Evolutionary conservation across 2,888 invertebrate genomes (phyloP).

Genomic region (Eupithecia subumbrata): DNA sequence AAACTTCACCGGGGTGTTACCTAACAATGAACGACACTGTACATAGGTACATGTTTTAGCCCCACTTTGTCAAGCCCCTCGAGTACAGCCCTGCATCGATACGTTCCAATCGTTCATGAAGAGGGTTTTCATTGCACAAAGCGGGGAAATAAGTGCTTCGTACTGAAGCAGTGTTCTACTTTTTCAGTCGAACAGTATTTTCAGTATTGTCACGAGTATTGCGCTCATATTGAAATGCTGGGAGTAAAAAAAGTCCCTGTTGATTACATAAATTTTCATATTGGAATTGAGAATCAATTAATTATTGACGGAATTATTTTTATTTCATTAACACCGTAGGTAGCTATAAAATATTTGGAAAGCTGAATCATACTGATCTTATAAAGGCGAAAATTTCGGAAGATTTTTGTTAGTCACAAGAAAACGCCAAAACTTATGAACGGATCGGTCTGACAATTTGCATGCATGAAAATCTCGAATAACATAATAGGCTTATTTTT

Average conservation of each 20-base stretch:
- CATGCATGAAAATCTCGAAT: neutral
- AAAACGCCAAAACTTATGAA: neutral
- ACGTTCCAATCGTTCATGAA: conserved; percentile 20
- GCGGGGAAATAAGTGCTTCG: conserved; percentile 22
- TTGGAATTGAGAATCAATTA: neutral
- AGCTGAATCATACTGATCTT: neutral
- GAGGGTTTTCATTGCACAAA: conserved; percentile 22
- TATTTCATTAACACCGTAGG: neutral
- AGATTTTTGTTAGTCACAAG: neutral
- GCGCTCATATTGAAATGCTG: neutral
- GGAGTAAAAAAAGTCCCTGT: neutral
- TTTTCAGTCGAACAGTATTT: neutral
- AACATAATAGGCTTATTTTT: neutral
- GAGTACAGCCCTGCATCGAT: neutral
- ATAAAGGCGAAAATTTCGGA: neutral
- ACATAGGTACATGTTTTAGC: neutral
- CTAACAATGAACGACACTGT: neutral
- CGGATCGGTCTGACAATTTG: neutral
- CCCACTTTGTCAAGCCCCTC: neutral
- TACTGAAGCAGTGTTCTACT: conserved; percentile 16
- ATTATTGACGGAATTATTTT: too few species aligned
- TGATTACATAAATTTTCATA: neutral
- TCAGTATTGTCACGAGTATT: neutral
- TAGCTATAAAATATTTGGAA: neutral
- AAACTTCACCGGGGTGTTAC: too few species aligned